Percentiles rank a stretch among this genome's conserved stretches.
Evolutionary conservation across 2,113 vertebrate species (phyloP).

Genomic region (Hydrochoerus hydrochaeris): DNA sequence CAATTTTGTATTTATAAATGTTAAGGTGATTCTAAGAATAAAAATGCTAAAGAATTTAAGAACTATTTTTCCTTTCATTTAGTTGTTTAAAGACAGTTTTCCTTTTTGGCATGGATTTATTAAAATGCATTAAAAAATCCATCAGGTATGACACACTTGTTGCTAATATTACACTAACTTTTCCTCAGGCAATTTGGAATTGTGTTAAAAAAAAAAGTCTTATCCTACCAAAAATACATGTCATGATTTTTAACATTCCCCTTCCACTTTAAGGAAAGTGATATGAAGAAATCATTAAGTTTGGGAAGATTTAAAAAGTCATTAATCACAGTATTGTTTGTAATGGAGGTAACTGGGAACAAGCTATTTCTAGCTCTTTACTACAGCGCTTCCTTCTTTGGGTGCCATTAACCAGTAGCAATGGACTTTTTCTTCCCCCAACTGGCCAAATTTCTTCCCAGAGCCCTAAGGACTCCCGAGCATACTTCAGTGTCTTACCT

Average conservation of each 20-base stretch:
- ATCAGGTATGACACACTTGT: background rate
- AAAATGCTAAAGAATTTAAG: background rate
- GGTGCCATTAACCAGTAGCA: accelerated
- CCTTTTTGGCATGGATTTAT: background rate
- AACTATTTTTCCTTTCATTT: background rate
- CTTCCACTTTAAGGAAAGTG: background rate
- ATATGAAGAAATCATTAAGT: background rate
- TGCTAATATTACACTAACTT: background rate
- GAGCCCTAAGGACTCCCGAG: too few species aligned
- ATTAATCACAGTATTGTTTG: background rate
- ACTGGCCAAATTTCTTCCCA: background rate
- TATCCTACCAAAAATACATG: background rate
- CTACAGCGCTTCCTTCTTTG: background rate
- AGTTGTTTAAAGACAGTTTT: background rate
- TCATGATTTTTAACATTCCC: background rate
- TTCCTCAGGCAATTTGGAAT: background rate
- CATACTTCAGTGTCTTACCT: background rate
- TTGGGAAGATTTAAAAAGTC: background rate
- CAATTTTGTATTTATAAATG: background rate
- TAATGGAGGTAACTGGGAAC: background rate
- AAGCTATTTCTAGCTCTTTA: background rate
- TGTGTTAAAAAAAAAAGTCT: background rate
- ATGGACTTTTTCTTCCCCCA: background rate
- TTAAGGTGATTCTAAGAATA: background rate
- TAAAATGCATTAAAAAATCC: background rate